A percentile compares a stretch with the other conserved stretches of the same genome.
These are phyloP conservation scores for Mycteria americana DNA, from an alignment of 2,797 vertebrate genomes.

Conservation along the genomic window DNA sequence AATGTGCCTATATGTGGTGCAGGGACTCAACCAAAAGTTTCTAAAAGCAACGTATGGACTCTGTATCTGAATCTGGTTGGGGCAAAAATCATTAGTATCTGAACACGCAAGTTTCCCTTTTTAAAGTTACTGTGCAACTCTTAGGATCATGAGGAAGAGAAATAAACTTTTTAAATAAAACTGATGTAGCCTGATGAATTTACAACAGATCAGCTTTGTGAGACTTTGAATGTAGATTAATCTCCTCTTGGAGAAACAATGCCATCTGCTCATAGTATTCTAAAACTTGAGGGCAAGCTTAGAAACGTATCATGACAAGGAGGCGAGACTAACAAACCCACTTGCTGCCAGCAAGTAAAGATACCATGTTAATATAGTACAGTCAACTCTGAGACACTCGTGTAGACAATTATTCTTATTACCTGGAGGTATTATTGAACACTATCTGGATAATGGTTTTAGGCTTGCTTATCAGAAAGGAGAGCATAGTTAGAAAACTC, in stretches of 20 bases:
- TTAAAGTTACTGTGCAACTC: not conserved
- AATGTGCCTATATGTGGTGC: not conserved
- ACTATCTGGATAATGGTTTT: not conserved
- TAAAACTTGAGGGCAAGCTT: not conserved
- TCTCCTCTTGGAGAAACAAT: not conserved
- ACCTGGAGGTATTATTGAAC: too few species aligned
- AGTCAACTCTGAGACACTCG: not conserved
- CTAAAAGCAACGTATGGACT: not conserved
- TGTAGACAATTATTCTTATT: fast-evolving
- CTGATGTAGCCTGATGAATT: not conserved
- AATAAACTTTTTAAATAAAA: conserved; percentile 29
- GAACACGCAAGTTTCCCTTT: not conserved
- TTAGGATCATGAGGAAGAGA: not conserved
- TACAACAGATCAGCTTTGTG: not conserved
- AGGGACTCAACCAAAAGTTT: not conserved
- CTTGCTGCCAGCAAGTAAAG: not conserved
- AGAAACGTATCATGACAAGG: fast-evolving
- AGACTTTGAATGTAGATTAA: not conserved
- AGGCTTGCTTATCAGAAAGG: not conserved
- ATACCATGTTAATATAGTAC: fast-evolving
- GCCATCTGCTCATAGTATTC: fast-evolving
- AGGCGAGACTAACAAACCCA: not conserved
- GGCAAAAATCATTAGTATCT: not conserved
- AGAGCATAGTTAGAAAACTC: too few species aligned
- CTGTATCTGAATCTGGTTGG: not conserved